Evolutionary conservation across 1,140 invertebrate genomes (phyloP).

Genomic region (Trichonephila clavipes): DNA sequence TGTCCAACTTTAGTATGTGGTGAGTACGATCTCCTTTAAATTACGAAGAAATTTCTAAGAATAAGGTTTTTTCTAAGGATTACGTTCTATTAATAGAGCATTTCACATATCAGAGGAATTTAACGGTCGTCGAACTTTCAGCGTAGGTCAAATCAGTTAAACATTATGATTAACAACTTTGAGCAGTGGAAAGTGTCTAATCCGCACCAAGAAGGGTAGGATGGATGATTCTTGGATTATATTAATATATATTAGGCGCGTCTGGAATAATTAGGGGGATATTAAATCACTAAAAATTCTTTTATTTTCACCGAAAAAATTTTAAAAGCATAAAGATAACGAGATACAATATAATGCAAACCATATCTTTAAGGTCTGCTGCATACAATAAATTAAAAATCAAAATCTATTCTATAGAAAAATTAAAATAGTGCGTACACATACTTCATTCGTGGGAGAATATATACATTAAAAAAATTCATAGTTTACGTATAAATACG

Average conservation of each 20-base stretch:
- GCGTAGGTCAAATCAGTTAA: constrained; percentile 25
- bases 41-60: background rate
- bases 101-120: background rate
- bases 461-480: too few relatives aligned
- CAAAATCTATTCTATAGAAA: too few relatives aligned
- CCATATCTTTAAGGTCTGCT: too few relatives aligned
- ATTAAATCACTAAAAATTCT: background rate
- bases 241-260: background rate
- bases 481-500: too few relatives aligned
- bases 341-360: background rate
- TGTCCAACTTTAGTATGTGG: constrained; percentile 89
- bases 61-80: background rate
- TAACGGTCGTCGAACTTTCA: constrained; percentile 25
- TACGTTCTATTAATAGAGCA: background rate
- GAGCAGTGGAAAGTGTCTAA: constrained; percentile 15
- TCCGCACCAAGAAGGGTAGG: background rate
- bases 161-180: background rate
- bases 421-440: too few relatives aligned
- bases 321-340: too few relatives aligned
- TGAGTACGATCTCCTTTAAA: constrained; percentile 78
- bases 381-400: too few relatives aligned
- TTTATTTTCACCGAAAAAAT: background rate
- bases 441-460: too few relatives aligned
- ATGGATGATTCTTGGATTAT: background rate
- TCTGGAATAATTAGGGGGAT: too few relatives aligned